These are phyloP conservation scores for Gryon sp. DNA, from an alignment of 1,140 invertebrate genomes.

Conservation along the genomic window DNA sequence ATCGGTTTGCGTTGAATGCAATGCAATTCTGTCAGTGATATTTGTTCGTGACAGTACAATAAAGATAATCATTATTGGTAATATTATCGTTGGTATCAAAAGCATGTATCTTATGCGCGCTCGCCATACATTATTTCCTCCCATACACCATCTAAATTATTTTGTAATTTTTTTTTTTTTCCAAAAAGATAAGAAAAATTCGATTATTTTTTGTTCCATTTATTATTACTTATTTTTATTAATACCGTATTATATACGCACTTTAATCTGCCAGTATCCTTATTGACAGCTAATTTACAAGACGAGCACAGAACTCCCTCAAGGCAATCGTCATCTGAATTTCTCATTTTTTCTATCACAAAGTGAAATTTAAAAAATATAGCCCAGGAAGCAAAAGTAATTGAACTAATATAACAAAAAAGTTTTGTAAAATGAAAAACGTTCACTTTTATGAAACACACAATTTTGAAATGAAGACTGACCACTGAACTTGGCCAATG, in stretches of 20 bases:
- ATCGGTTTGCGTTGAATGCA: constrained; percentile 38
- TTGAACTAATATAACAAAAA: no score
- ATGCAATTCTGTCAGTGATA: constrained; percentile 62
- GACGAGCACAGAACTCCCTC: constrained; percentile 71
- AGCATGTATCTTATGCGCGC: constrained; percentile 73
- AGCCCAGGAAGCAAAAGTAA: no score
- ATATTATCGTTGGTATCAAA: constrained; percentile 70
- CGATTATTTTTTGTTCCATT: no score
- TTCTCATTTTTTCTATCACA: no score
- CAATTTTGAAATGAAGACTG: no score
- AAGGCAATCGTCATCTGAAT: constrained; percentile 66
- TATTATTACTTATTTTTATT: no score
- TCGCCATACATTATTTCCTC: constrained; percentile 70
- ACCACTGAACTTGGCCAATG: no score
- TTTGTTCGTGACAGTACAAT: constrained; percentile 71
- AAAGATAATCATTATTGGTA: constrained; percentile 72
- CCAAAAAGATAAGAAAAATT: background rate
- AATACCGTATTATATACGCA: no score
- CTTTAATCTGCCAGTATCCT: constrained; percentile 76
- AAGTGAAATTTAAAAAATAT: no score
- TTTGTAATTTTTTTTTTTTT: background rate
- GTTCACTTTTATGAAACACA: no score
- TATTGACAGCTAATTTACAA: constrained; percentile 73
- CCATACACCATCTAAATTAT: constrained; percentile 72
- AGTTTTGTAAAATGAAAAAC: no score